These are phyloP conservation scores for Antrozous pallidus DNA, from an alignment of 2,797 vertebrate species.

Conservation along the genomic window DNA sequence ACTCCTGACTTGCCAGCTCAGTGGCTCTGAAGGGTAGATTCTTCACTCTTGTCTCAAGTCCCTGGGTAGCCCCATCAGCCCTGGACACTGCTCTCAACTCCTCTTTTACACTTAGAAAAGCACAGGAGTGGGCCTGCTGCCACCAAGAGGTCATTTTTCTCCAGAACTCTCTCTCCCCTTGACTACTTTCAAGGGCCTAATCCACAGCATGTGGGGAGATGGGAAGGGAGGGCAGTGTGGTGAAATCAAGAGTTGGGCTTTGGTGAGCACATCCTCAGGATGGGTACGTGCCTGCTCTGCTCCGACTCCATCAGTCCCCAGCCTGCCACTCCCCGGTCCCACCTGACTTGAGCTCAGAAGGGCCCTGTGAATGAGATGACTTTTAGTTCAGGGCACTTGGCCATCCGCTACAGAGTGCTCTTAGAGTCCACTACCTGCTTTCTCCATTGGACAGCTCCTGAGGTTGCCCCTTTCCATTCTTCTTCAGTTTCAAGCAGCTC, in stretches of 20 bases:
- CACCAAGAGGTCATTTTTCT: neutral
- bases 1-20: no score
- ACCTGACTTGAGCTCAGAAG: neutral
- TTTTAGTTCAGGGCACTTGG: neutral
- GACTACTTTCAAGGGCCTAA: neutral
- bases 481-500: neutral
- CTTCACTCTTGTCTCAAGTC: neutral
- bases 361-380: no score
- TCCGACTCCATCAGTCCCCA: rapidly evolving
- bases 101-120: neutral
- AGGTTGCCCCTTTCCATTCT: neutral
- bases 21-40: neutral
- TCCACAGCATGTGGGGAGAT: rapidly evolving
- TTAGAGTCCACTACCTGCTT: no score
- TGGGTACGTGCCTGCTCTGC: neutral
- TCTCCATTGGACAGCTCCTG: neutral
- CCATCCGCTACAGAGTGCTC: neutral
- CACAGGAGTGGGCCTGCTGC: neutral
- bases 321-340: neutral
- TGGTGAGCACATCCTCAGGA: neutral
- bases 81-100: neutral
- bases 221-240: neutral
- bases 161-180: neutral
- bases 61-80: neutral
- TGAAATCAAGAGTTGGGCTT: neutral